Conservation (phyloP, 1,140 invertebrate genomes). For the Coptotermes formosanus region DNA sequence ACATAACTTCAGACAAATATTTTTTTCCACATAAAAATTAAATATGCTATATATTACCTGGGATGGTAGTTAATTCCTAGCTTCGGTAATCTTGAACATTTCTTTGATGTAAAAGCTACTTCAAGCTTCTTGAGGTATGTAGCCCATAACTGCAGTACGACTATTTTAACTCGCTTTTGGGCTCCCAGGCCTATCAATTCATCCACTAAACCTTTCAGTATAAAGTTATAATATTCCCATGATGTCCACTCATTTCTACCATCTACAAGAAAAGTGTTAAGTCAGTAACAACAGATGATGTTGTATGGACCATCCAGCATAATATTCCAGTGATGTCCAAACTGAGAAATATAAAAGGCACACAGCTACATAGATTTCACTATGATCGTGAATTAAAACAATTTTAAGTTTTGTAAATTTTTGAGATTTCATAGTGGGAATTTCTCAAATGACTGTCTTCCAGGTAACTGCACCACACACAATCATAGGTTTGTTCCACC, state of each 20-base stretch:
- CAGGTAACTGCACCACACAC: no score
- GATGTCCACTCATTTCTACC: slow-evolving; percentile 52
- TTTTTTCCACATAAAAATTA: slow-evolving; percentile 28
- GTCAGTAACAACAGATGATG: not conserved
- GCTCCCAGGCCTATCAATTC: slow-evolving; percentile 59
- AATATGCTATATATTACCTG: slow-evolving; percentile 44
- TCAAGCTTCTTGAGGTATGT: slow-evolving; percentile 58
- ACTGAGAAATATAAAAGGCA: not conserved
- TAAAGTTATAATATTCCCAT: slow-evolving; percentile 66
- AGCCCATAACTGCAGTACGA: slow-evolving; percentile 62
- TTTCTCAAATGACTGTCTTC: no score
- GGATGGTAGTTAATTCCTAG: slow-evolving; percentile 50
- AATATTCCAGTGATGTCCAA: not conserved
- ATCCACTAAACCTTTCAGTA: slow-evolving; percentile 58
- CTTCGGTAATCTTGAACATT: slow-evolving; percentile 51
- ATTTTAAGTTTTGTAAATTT: slow-evolving; percentile 24
- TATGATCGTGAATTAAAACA: slow-evolving; percentile 18
- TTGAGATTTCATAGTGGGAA: not conserved
- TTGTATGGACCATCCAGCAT: not conserved
- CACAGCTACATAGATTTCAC: not conserved
- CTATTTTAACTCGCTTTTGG: slow-evolving; percentile 54
- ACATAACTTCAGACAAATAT: slow-evolving; percentile 34
- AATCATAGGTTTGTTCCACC: not conserved
- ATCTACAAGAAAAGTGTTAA: slow-evolving; percentile 33
- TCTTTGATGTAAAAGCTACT: slow-evolving; percentile 57